phyloP scores from a whole-genome alignment of 2,888 invertebrate genomes.

The Pyrrhosoma nymphula region DNA sequence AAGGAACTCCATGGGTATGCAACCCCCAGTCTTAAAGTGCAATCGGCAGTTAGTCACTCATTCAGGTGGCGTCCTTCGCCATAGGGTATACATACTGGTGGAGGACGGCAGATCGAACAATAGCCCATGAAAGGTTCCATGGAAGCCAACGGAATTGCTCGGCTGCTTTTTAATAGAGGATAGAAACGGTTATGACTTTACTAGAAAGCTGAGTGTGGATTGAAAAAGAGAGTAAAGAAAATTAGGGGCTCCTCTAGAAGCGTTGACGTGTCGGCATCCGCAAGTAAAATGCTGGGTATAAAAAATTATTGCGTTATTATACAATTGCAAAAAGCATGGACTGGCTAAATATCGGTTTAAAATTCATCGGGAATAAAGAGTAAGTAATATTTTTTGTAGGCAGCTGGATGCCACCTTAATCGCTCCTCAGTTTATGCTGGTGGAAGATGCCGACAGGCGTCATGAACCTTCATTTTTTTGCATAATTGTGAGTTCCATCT shows the following conservation, averaged over 20 bases:
- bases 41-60: not conserved
- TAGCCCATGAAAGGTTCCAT: not conserved
- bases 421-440: not conserved
- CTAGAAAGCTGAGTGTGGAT: not conserved
- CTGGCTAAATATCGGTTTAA: too few relatives aligned
- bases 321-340: too few relatives aligned
- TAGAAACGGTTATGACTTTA: conserved; percentile 4
- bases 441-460: not conserved
- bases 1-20: not conserved
- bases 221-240: not conserved
- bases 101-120: not conserved
- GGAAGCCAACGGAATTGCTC: not conserved
- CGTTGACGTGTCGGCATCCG: too few relatives aligned
- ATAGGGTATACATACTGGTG: not conserved
- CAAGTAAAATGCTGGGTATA: too few relatives aligned
- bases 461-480: not conserved
- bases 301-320: too few relatives aligned
- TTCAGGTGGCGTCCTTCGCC: not conserved
- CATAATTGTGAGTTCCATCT: not conserved
- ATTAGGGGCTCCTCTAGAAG: not conserved
- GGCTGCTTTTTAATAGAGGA: not conserved
- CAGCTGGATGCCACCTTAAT: not conserved
- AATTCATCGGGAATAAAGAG: too few relatives aligned
- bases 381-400: not conserved
- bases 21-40: not conserved